A percentile compares a stretch with the other conserved stretches of the same genome.
Conservation (phyloP, 2,113 vertebrate genomes). For the Patagioenas fasciata region DNA sequence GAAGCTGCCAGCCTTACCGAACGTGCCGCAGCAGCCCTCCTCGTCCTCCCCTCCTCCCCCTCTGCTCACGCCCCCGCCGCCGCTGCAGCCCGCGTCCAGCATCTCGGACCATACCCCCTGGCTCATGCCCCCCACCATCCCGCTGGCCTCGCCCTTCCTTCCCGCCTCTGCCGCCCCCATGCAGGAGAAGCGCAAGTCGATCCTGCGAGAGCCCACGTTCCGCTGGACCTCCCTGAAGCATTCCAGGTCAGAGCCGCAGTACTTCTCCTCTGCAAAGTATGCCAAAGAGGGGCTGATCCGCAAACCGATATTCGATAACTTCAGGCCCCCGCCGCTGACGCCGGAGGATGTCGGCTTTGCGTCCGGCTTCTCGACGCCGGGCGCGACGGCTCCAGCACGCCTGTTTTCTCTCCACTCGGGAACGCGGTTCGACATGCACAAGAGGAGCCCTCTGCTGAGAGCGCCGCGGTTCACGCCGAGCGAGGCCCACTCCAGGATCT, state of each 20-base stretch:
- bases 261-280: slow-evolving; percentile 98
- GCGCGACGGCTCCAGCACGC: slow-evolving; percentile 78
- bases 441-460: slow-evolving; percentile 90
- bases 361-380: slow-evolving; percentile 76
- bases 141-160: slow-evolving; percentile 82
- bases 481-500: slow-evolving; percentile 96
- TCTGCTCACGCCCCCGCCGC: slow-evolving; percentile 86
- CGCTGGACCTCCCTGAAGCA: slow-evolving; percentile 92
- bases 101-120: slow-evolving; percentile 89
- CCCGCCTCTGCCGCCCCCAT: slow-evolving; percentile 80
- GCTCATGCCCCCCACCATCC: slow-evolving; percentile 91
- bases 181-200: slow-evolving; percentile 92
- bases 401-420: slow-evolving; percentile 88
- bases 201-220: slow-evolving; percentile 93
- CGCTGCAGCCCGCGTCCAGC: slow-evolving; percentile 76
- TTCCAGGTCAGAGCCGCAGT: slow-evolving; percentile 88
- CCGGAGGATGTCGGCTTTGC: slow-evolving; percentile 92
- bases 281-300: slow-evolving; percentile 99
- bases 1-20: slow-evolving; percentile 82
- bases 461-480: slow-evolving; percentile 94
- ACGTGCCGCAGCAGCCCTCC: slow-evolving; percentile 81
- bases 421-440: slow-evolving; percentile 86
- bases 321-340: slow-evolving; percentile 94
- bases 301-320: slow-evolving; percentile 98
- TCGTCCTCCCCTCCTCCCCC: slow-evolving; percentile 93